Percentiles rank a stretch among this genome's conserved stretches.
These are phyloP conservation scores for Ibycter americanus DNA, from an alignment of 2,797 vertebrate genomes.

Conservation along the genomic window DNA sequence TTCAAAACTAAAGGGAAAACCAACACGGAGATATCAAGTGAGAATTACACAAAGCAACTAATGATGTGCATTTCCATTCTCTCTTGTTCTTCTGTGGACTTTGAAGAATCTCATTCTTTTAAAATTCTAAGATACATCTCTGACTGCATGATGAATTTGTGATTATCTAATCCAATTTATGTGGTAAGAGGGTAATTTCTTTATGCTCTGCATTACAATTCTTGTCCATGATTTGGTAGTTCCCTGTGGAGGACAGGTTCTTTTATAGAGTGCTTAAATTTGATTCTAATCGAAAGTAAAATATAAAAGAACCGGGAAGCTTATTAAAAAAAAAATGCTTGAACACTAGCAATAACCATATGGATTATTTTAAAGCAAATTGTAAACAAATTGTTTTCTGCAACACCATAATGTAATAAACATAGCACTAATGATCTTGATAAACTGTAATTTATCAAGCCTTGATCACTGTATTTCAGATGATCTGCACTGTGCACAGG, in stretches of 20 bases:
- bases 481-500: neutral
- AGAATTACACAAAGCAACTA: neutral
- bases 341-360: neutral
- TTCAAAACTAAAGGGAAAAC: neutral
- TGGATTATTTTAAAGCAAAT: neutral
- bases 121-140: neutral
- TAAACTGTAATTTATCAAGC: neutral
- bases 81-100: neutral
- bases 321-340: neutral
- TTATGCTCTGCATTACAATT: neutral
- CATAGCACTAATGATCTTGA: neutral
- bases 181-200: conserved; percentile 4
- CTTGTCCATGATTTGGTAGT: neutral
- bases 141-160: neutral
- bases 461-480: neutral
- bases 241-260: neutral
- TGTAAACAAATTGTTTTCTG: neutral
- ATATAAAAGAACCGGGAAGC: neutral
- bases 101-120: neutral
- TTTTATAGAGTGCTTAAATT: conserved; percentile 7
- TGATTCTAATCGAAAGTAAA: neutral
- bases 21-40: neutral
- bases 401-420: neutral
- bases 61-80: neutral
- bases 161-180: conserved; percentile 35